Evolutionary conservation across 2,797 vertebrate genomes (phyloP), one percentile per base, ranked within the genome.

Genomic region (Silurus aristotelis): DNA sequence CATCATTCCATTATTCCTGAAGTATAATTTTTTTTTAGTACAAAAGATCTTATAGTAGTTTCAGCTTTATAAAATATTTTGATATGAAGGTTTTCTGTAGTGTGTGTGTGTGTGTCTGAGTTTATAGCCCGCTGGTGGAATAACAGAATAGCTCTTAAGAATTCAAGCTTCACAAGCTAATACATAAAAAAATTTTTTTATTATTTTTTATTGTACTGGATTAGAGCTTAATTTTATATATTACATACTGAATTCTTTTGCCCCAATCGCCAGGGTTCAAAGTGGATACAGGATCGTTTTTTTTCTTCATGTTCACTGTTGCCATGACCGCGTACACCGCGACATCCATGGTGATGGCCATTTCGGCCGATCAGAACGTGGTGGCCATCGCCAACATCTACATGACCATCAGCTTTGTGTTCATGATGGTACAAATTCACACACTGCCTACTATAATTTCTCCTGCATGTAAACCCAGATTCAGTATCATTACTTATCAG

Each of bases 281-380:
- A 83, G 88, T 89, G 0, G 92, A 90, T 0, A 92, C 0, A 0
- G 94, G 56, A 0, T 90, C 96, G 22, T 98, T 99, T 93, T 97
- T 99, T 89, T 91, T 88, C 87, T 96, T 97, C 95, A 92, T 97
- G 95, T 91, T 98, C 43, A 93, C 94, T 0, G 91, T 98, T 2
- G 86, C 90, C 22, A 91, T 98, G 93, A 94, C 97, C 6, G 90
- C 97, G 17, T 97, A 97, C 89, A 91, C 97, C 0, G 95, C 96
- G 64, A 96, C 96, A 0, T 90, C 97, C 1, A 96, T 98, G 97
- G 94, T 95, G 0, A 87, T 99, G 67, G 97, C 97, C 66, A 95
- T 99, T 86, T 96, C 97, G 0, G 93, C 97, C 3, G 98, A 98
- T 89, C 96, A 98, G 91, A 95, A 90, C 0, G 95, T 97, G 86